Conservation (phyloP, 2,797 vertebrate genomes). For the Acrossocheilus fasciatus region DNA sequence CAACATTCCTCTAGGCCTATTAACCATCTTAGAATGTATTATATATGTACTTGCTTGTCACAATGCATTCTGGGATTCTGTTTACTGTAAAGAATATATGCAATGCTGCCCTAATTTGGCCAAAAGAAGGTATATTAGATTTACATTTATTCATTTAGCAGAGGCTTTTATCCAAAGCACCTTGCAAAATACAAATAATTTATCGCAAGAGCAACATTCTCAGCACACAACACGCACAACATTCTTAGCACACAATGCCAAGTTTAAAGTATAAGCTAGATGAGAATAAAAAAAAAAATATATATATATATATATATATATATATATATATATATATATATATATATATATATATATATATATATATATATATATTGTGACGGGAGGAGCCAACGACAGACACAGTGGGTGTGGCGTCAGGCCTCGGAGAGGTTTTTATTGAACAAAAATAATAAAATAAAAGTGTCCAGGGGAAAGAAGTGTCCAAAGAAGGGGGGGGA, state of each 20-base stretch:
- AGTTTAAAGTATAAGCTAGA: background rate
- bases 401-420: no score
- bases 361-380: no score
- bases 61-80: background rate
- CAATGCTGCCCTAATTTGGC: background rate
- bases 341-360: no score
- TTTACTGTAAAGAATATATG: background rate
- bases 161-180: background rate
- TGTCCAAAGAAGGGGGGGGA: no score
- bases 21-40: background rate
- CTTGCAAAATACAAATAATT: background rate
- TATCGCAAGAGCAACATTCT: background rate
- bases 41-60: background rate
- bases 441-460: no score
- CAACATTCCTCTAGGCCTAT: background rate
- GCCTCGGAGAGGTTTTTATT: no score
- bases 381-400: no score
- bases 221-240: background rate
- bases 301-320: no score
- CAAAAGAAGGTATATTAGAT: background rate
- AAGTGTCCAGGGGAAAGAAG: no score
- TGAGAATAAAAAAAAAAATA: background rate
- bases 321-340: no score
- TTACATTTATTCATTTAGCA: background rate
- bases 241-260: background rate